Evolutionary conservation across 2,888 invertebrate species (phyloP), one percentile per base, ranked within the genome.

Genomic region (Orthosia cruda): DNA sequence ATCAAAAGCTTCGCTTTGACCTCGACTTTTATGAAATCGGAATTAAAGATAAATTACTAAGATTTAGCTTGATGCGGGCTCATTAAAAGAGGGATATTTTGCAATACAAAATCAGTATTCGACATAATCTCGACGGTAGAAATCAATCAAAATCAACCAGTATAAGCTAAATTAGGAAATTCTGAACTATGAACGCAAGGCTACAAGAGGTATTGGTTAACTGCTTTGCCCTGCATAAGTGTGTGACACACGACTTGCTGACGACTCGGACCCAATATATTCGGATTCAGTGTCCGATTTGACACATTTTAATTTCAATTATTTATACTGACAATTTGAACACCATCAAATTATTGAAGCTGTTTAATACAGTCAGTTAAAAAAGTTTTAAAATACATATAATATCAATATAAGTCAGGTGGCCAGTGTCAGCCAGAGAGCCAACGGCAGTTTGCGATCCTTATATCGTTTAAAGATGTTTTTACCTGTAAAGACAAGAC

Each of bases 131-230:
- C 23, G 45, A 26, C 12, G 45, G 7, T 23, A 12, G 15, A 45
- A 67, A 67, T 67, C 45, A 62, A 67, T 45, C 23, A 67, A 67
- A 45, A 58, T 66, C 66, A 45, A 45, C 15, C 11, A 15, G 23
- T 45, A 9, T 23, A 26, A 2, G 62, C 45, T 45, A 67, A 62
- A 58, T 66, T 40, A 18, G 23, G 66, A 57, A 58, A 58, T 62
- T 61, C 23, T 23, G 15, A 23, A 40, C 20, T 55, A 55, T 23
- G 7, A 40, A 66, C 18, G 40, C 23, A 23, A 45, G 40, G 61
- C 23, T 45, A 20, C 5, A 45, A 15, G 40, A 23, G 3, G 20
- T 45, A 59, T 59, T 59, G 15, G 11, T 40, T 11, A 23, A 61
- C 2, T 23, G 4, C 3, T 40, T 40, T 66, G 20, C 40, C 18